Percentiles rank a stretch among this genome's conserved stretches.
These are phyloP conservation scores for Cephus spinipes DNA, from an alignment of 2,888 invertebrate species.

Conservation along the genomic window DNA sequence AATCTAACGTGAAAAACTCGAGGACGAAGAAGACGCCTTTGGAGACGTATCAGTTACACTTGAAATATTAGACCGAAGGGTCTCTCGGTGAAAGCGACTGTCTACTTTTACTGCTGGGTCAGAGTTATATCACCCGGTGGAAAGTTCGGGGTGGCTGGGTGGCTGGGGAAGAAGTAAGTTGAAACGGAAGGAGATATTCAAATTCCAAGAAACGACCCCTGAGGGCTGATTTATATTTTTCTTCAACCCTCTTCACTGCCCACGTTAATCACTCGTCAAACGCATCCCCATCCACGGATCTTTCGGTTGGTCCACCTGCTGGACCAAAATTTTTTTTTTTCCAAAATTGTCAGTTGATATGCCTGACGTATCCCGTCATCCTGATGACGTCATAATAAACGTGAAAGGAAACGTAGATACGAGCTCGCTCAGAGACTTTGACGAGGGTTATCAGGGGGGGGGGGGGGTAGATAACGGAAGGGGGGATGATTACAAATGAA, in stretches of 20 bases:
- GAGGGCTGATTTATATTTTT: background rate
- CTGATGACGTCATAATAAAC: background rate
- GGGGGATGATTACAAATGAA: background rate
- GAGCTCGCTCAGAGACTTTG: background rate
- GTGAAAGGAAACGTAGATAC: background rate
- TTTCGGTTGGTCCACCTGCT: background rate
- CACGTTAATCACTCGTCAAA: background rate
- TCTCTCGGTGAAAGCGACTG: conserved; percentile 9
- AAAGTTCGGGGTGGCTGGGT: no score
- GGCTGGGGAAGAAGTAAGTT: background rate
- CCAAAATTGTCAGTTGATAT: background rate
- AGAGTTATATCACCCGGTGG: background rate
- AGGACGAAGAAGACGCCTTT: background rate
- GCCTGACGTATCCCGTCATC: no score
- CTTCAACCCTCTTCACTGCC: background rate
- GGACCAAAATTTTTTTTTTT: background rate
- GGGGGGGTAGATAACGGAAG: no score
- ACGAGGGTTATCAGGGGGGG: background rate
- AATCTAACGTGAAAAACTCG: background rate
- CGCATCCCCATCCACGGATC: background rate
- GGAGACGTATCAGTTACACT: conserved; percentile 26
- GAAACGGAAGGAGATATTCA: background rate
- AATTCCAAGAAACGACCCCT: background rate
- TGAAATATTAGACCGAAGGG: conserved; percentile 22
- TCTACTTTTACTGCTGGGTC: background rate